Percentiles rank a stretch among this genome's conserved stretches.
These are phyloP conservation scores for Plagodis pulveraria DNA, from an alignment of 2,888 invertebrate species.

Conservation along the genomic window DNA sequence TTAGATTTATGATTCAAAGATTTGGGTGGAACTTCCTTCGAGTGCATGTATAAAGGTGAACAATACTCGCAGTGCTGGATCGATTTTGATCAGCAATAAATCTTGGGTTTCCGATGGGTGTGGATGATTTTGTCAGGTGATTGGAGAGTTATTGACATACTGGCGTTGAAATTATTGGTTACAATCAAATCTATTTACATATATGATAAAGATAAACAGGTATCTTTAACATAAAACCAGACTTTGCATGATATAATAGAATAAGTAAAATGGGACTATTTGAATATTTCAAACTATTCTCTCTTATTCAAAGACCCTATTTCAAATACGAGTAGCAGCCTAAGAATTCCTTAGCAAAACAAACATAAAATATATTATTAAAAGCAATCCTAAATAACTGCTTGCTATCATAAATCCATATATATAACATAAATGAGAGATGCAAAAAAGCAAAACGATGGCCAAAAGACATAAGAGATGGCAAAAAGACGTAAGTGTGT, in stretches of 20 bases:
- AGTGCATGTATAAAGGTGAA: slow-evolving; percentile 42
- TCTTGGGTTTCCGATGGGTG: slow-evolving; percentile 15
- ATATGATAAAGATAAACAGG: background rate
- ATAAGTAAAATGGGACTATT: slow-evolving; percentile 7
- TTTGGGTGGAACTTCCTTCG: slow-evolving; percentile 71
- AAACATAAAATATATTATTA: slow-evolving; percentile 11
- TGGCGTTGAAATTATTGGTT: background rate
- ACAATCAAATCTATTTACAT: background rate
- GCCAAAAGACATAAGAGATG: slow-evolving; percentile 23
- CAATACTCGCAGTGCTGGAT: slow-evolving; percentile 23
- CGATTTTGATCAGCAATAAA: slow-evolving; percentile 23
- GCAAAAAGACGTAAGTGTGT: slow-evolving; percentile 27
- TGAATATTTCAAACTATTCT: slow-evolving; percentile 18
- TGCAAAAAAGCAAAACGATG: slow-evolving; percentile 11
- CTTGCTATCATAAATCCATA: slow-evolving; percentile 23
- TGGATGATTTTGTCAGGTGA: slow-evolving; percentile 1
- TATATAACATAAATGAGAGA: slow-evolving; percentile 30
- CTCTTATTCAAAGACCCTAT: slow-evolving; percentile 21
- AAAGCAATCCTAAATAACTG: slow-evolving; percentile 26
- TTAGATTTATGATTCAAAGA: slow-evolving; percentile 67
- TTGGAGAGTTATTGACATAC: background rate
- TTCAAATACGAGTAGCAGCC: slow-evolving; percentile 15
- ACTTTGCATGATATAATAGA: background rate
- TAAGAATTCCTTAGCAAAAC: slow-evolving; percentile 17
- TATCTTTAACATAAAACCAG: background rate